Evolutionary conservation across 2,888 invertebrate genomes (phyloP), one percentile per base, ranked within the genome.

Genomic region (Pemphredon lugubris): DNA sequence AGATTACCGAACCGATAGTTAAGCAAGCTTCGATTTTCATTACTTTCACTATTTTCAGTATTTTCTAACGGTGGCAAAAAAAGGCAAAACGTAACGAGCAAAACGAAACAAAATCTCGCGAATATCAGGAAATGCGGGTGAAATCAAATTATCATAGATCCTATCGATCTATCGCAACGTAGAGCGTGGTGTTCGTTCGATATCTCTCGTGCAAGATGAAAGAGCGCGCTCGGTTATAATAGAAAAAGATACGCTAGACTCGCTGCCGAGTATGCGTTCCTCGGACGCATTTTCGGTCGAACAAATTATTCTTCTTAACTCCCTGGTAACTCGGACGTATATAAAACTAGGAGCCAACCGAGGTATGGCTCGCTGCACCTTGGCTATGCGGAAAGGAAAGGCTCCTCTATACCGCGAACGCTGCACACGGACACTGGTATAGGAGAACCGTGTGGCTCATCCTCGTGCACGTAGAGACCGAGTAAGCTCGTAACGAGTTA

Each of bases 331-430:
- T 85, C 85, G 80, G 80, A 73, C 74, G 75, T 72, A 73, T 74
- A 74, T 76, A 84, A 83, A 84, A 80, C 61, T 72, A 60, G 74
- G 73, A 72, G 63, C n/a, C 70, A 55, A 54, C 63, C 70, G 68
- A 75, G 82, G 85, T 83, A 88, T 85, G 88, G 86, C 88, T 88
- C 81, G 88, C 85, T 89, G 89, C 88, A 86, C 86, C 84, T 85
- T 83, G 88, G 81, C 86, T 89, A 89, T 89, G 89, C 89, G 89
- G 89, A 89, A 89, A 89, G 89, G 87, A 88, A 87, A 88, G 88
- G 85, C 84, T 82, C 84, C 82, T 85, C 84, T 76, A n/a, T n/a
- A 60, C 50, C 34, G 57, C 73, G 65, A 66, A 76, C 79, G n/a
- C 75, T 60, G 58, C 69, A 66, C 74, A 47, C 66, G 45, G 60